Base-by-base conservation (phyloP, 2,888 invertebrate genomes). In the Amblyjoppa proteus region DNA sequence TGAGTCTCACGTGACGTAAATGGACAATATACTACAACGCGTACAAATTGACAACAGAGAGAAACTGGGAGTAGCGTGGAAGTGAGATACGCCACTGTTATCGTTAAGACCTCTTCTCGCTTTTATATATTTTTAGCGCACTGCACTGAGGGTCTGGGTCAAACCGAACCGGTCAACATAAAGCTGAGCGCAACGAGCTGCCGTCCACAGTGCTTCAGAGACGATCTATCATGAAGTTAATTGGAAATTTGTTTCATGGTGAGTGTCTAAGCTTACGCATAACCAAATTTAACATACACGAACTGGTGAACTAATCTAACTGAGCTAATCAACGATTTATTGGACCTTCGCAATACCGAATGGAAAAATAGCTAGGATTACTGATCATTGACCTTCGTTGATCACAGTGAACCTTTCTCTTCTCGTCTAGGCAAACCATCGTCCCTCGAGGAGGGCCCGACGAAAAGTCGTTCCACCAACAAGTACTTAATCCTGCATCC, bases 391-490 rank as follows among this genome's bases (percentile, higher is more conserved):
- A 34, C 34, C 0, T 34, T 6, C 34, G 34, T 34, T 34, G 34
- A 34, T 34, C 34, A 34, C 34, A 6, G 34, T 34, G 34, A 34
- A 61, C 1, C 16, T n/a, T 20, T 69, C 7, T 6, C 20, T 49
- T n/a, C 6, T n/a, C 68, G 38, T 3, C 45, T 20, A 78, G 69
- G 20, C 68, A 51, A 41, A 25, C 41, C 20, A 28, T 4, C 13
- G 45, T 69, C 61, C 16, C 68, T 78, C 38, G 45, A 78, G 58
- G 69, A 68, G 28, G 51, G 56, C 31, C 0, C 4, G 16, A 28
- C 1, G 7, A 66, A 51, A 9, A 49, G 77, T 76, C 81, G 74
- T 3, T 5, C 41, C 20, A 64, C 69, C 16, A 41, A 41, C 38
- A 6, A 68, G n/a, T 69, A 69, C 28, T 9, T 53, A 13, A 2